Evolutionary conservation across 2,113 vertebrate species (phyloP).

Genomic region (Recurvirostra avosetta): DNA sequence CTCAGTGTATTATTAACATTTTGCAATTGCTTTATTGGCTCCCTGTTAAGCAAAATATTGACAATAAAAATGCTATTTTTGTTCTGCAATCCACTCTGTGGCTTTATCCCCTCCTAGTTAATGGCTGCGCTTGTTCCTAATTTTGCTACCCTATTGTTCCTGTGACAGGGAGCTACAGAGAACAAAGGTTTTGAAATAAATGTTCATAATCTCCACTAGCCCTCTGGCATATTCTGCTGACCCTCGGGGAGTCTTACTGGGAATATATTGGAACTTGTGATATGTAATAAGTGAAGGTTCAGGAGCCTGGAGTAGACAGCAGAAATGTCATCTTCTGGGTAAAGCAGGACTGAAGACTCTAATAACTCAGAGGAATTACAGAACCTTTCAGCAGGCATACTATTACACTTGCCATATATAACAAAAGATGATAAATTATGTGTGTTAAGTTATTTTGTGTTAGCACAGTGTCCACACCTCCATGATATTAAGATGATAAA

Average conservation of each 20-base stretch:
- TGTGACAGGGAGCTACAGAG: conserved; percentile 63
- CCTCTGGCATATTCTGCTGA: conserved; percentile 69
- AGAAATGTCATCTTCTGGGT: conserved; percentile 30
- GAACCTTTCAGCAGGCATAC: conserved; percentile 38
- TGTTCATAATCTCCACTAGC: conserved; percentile 67
- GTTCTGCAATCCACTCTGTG: conserved; percentile 2
- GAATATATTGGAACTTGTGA: conserved; percentile 64
- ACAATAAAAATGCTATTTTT: conserved; percentile 72
- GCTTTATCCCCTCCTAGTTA: conserved; percentile 57
- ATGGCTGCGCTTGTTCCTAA: conserved; percentile 37
- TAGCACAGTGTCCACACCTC: neutral
- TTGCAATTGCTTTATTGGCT: conserved; percentile 63
- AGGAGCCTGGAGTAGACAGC: conserved; percentile 49
- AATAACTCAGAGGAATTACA: conserved; percentile 50
- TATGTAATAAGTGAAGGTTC: conserved; percentile 68
- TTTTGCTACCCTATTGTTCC: conserved; percentile 54
- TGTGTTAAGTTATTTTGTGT: conserved; percentile 29
- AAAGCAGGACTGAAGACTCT: conserved; percentile 47
- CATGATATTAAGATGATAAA: neutral
- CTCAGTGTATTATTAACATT: conserved; percentile 29
- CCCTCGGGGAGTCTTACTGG: conserved; percentile 61
- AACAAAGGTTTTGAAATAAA: conserved; percentile 63
- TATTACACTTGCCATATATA: conserved; percentile 33
- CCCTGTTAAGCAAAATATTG: conserved; percentile 74
- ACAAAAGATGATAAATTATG: conserved; percentile 33